phyloP scores from a whole-genome alignment of 2,888 invertebrate species.

The Agriopis aurantiaria region DNA sequence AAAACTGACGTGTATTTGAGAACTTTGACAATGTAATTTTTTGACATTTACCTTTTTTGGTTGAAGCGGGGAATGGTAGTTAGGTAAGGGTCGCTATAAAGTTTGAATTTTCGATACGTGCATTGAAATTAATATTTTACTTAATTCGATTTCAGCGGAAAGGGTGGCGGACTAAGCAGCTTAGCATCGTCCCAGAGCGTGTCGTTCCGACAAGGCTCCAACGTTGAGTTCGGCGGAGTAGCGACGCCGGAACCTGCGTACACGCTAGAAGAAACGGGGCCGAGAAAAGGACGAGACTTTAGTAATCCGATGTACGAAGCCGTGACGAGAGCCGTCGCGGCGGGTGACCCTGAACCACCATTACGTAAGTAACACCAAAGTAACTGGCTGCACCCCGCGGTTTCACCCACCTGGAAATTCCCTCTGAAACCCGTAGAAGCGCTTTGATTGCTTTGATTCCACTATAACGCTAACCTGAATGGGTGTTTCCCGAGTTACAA shows the following conservation, averaged over 20 bases:
- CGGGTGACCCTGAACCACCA: slow-evolving; percentile 66
- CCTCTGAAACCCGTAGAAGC: no score
- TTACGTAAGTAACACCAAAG: slow-evolving; percentile 62
- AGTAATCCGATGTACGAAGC: slow-evolving; percentile 99
- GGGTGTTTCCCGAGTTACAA: no score
- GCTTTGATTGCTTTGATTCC: no score
- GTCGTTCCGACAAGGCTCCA: slow-evolving; percentile 96
- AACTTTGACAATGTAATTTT: no score
- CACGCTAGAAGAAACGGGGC: slow-evolving; percentile 88
- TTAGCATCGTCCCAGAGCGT: slow-evolving; percentile 95
- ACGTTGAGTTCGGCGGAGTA: slow-evolving; percentile 93
- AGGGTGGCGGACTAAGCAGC: slow-evolving; percentile 92
- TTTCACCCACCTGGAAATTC: no score
- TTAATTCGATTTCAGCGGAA: slow-evolving; percentile 87
- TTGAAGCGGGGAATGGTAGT: no score
- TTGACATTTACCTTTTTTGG: no score
- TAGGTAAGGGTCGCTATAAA: no score
- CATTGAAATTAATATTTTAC: background rate
- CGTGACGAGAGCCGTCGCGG: slow-evolving; percentile 88
- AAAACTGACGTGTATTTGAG: no score
- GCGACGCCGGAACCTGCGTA: slow-evolving; percentile 89
- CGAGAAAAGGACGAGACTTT: slow-evolving; percentile 95
- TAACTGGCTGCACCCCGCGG: background rate
- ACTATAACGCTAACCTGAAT: no score
- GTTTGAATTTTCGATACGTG: no score